phyloP scores from a whole-genome alignment of 1,140 invertebrate genomes.

The Drosophila pandora region DNA sequence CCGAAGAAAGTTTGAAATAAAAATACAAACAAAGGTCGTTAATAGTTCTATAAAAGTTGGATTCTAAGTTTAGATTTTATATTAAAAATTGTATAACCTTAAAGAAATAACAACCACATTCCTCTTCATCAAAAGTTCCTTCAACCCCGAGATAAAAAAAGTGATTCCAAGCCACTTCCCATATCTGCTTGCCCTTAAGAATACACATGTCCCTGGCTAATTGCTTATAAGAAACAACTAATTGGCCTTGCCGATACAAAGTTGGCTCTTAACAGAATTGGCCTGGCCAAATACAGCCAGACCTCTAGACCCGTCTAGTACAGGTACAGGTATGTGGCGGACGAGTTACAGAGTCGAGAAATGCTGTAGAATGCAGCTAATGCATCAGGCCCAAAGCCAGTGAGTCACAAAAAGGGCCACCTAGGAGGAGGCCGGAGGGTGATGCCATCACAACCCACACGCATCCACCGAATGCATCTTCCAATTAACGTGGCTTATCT shows the following conservation, averaged over 20 bases:
- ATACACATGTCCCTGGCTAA: slow-evolving; percentile 29
- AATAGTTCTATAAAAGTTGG: neutral
- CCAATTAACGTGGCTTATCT: slow-evolving; percentile 74
- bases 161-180: slow-evolving; percentile 34
- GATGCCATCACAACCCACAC: slow-evolving; percentile 25
- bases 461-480: slow-evolving; percentile 22
- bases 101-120: neutral
- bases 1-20: slow-evolving; percentile 49
- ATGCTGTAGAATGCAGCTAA: slow-evolving; percentile 43
- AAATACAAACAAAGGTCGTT: slow-evolving; percentile 32
- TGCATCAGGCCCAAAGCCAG: slow-evolving; percentile 16
- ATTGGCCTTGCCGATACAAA: slow-evolving; percentile 29
- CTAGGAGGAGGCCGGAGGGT: slow-evolving; percentile 19
- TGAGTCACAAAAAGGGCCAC: slow-evolving; percentile 43
- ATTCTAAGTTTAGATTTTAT: neutral
- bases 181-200: slow-evolving; percentile 45
- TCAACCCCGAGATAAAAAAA: slow-evolving; percentile 32
- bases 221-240: slow-evolving; percentile 41
- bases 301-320: neutral
- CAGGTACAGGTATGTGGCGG: neutral
- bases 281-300: slow-evolving; percentile 29
- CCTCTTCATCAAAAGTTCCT: slow-evolving; percentile 11
- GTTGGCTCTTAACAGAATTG: slow-evolving; percentile 27
- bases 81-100: slow-evolving; percentile 1
- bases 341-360: neutral